Evolutionary conservation across 92 coral and sea anemone species (phyloP).

Genomic region (Epizoanthus rinbou): DNA sequence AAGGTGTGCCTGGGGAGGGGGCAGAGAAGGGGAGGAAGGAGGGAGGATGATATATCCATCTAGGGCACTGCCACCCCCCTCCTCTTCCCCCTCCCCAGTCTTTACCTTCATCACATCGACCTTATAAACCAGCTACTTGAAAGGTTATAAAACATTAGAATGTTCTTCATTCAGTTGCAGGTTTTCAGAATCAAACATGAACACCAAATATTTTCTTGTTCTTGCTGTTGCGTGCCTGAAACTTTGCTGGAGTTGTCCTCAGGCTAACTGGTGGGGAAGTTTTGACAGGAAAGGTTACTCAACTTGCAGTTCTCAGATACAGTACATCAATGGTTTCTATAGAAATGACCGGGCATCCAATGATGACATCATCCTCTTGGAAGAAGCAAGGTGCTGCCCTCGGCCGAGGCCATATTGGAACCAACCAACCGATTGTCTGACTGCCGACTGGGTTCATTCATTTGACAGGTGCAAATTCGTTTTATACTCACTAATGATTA

Average conservation of each 20-base stretch:
- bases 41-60: too few relatives aligned
- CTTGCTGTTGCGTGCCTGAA: not conserved
- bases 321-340: slow-evolving; percentile 57
- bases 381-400: slow-evolving; percentile 55
- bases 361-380: slow-evolving; percentile 51
- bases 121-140: too few relatives aligned
- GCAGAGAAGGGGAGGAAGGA: too few relatives aligned
- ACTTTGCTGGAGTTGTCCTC: slow-evolving; percentile 14
- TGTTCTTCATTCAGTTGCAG: too few relatives aligned
- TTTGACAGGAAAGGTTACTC: slow-evolving; percentile 62
- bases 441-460: slow-evolving; percentile 59
- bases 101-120: too few relatives aligned
- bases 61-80: too few relatives aligned
- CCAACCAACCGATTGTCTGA: slow-evolving; percentile 47
- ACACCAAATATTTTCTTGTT: not conserved
- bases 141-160: too few relatives aligned
- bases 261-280: slow-evolving; percentile 54
- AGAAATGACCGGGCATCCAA: slow-evolving; percentile 22
- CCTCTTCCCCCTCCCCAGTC: too few relatives aligned
- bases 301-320: slow-evolving; percentile 30
- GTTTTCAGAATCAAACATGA: not conserved
- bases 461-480: slow-evolving; percentile 46
- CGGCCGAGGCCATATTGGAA: slow-evolving; percentile 53
- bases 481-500: not conserved
- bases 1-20: too few relatives aligned